A percentile compares a stretch with the other conserved stretches of the same genome.
Evolutionary conservation across 2,888 invertebrate genomes (phyloP).

Genomic region (Euproctis similis): DNA sequence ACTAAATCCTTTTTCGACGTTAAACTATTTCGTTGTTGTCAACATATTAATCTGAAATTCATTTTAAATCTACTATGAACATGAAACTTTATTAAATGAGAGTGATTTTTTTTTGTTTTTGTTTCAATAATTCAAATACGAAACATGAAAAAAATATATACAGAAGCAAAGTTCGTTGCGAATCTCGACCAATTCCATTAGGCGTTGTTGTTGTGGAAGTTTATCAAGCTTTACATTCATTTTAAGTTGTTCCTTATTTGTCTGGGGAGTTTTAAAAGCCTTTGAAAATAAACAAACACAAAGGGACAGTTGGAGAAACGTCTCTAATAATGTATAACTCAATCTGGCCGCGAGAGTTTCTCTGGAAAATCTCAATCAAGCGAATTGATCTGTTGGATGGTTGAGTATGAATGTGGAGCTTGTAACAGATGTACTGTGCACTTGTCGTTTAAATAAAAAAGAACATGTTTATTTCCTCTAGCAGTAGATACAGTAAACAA

Average conservation of each 20-base stretch:
- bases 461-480: constrained; percentile 45
- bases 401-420: constrained; percentile 32
- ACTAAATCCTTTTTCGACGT: constrained; percentile 6
- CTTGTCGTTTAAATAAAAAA: constrained; percentile 59
- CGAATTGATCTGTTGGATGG: constrained; percentile 37
- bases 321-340: constrained; percentile 36
- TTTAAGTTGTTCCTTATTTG: constrained; percentile 34
- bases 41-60: constrained; percentile 4
- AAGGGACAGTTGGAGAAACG: constrained; percentile 28
- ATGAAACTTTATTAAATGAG: constrained; percentile 19
- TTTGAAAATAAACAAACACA: constrained; percentile 24
- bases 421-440: constrained; percentile 67
- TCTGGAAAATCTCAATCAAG: constrained; percentile 54
- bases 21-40: constrained; percentile 13
- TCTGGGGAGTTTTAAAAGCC: constrained; percentile 29
- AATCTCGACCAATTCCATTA: constrained; percentile 44
- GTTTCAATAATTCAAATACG: too few species aligned
- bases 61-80: constrained; percentile 12
- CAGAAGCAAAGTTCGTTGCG: constrained; percentile 29
- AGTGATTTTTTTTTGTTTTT: constrained; percentile 34
- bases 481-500: too few species aligned
- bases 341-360: constrained; percentile 27
- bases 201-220: constrained; percentile 38
- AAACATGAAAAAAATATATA: too few species aligned
- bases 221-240: constrained; percentile 39